These are phyloP conservation scores for Synodontis membranacea DNA, from an alignment of 2,113 vertebrate genomes.

Conservation along the genomic window DNA sequence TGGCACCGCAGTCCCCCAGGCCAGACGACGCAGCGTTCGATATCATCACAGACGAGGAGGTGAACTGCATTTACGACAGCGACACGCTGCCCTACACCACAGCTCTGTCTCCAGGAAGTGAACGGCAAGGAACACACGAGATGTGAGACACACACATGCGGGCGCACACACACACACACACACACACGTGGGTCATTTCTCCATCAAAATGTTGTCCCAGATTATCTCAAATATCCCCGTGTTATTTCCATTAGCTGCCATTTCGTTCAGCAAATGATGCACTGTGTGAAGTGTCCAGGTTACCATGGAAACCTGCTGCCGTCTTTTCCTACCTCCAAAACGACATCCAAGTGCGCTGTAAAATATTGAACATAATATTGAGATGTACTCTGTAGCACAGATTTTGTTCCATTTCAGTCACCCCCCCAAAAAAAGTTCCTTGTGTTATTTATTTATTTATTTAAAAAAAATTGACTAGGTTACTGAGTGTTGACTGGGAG, in stretches of 20 bases:
- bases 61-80: slow-evolving; percentile 80
- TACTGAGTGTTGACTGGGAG: too few species aligned
- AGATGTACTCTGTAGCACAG: neutral
- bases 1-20: slow-evolving; percentile 62
- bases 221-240: neutral
- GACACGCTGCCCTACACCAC: slow-evolving; percentile 72
- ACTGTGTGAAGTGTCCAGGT: neutral
- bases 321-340: neutral
- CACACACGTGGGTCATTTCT: neutral
- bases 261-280: neutral
- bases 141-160: slow-evolving; percentile 75
- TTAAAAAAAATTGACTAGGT: too few species aligned
- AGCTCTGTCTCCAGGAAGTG: slow-evolving; percentile 67
- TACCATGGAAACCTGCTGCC: neutral
- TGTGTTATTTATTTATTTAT: too few species aligned
- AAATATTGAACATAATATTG: neutral
- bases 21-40: slow-evolving; percentile 85
- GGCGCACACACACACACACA: slow-evolving; percentile 1
- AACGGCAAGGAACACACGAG: slow-evolving; percentile 73
- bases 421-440: too few species aligned
- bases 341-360: neutral
- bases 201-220: neutral
- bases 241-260: neutral
- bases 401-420: neutral
- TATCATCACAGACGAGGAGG: slow-evolving; percentile 94